Conservation (phyloP, 2,113 vertebrate species). For the Clupea harengus region DNA sequence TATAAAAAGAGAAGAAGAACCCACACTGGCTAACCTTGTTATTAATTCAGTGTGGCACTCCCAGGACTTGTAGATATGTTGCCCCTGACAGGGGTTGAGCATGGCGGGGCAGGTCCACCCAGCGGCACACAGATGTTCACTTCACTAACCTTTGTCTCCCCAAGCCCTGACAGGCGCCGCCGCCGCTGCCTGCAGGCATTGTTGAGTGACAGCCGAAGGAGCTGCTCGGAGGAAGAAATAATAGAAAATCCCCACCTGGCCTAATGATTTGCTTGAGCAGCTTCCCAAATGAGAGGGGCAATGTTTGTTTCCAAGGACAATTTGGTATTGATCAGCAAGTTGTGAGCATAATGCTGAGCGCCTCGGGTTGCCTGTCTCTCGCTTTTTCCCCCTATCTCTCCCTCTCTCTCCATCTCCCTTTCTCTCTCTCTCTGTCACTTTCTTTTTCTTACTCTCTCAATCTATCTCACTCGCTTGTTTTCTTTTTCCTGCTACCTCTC, state of each 20-base stretch:
- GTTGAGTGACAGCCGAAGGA: slow-evolving; percentile 68
- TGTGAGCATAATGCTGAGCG: slow-evolving; percentile 55
- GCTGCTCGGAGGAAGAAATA: slow-evolving; percentile 51
- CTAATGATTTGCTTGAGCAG: slow-evolving; percentile 75
- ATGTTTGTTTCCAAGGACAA: slow-evolving; percentile 74
- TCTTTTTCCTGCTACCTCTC: not conserved
- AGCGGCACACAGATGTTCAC: slow-evolving; percentile 69
- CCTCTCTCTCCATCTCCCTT: not conserved
- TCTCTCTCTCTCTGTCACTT: slow-evolving; percentile 10
- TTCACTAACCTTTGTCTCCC: slow-evolving; percentile 56
- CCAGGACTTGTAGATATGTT: slow-evolving; percentile 52
- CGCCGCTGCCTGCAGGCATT: slow-evolving; percentile 42
- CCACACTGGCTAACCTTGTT: slow-evolving; percentile 29
- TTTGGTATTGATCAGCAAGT: slow-evolving; percentile 67
- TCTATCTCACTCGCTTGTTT: not conserved
- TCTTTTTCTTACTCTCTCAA: not conserved
- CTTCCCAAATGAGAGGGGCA: slow-evolving; percentile 67
- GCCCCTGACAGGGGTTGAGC: slow-evolving; percentile 57
- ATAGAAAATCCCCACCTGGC: slow-evolving; percentile 56
- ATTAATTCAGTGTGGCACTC: slow-evolving; percentile 67
- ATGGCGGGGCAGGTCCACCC: slow-evolving; percentile 60
- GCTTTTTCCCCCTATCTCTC: not conserved
- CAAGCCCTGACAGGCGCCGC: slow-evolving; percentile 53
- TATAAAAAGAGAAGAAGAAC: not conserved
- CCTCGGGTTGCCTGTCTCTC: not conserved